phyloP scores from a whole-genome alignment of 2,113 vertebrate species.

The Strix aluco region DNA sequence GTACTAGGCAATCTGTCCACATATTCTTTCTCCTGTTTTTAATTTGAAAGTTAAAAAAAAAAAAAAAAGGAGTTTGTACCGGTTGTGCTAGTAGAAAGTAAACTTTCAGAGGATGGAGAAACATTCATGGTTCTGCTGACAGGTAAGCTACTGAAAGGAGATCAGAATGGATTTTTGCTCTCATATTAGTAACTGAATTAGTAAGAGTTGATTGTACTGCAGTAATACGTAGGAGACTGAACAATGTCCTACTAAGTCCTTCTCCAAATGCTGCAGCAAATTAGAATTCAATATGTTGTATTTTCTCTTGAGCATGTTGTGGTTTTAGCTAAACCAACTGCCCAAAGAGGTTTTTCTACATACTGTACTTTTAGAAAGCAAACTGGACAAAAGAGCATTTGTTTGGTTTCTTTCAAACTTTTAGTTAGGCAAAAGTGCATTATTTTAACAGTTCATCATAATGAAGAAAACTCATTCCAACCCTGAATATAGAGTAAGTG shows the following conservation, averaged over 20 bases:
- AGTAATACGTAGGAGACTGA: background rate
- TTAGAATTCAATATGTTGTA: background rate
- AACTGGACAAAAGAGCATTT: background rate
- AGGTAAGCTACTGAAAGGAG: background rate
- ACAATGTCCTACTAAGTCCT: background rate
- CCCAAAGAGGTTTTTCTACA: background rate
- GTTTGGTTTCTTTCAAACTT: background rate
- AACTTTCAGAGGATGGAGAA: background rate
- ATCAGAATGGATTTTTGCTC: background rate
- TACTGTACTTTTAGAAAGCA: background rate
- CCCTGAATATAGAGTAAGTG: background rate
- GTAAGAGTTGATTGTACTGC: background rate
- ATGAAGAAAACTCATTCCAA: background rate
- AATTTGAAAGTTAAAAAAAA: background rate
- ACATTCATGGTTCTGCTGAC: background rate
- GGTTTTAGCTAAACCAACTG: background rate
- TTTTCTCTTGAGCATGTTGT: background rate
- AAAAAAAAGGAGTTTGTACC: background rate
- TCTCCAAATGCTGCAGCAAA: background rate
- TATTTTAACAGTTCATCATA: background rate
- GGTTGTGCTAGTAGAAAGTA: background rate
- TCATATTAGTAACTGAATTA: background rate
- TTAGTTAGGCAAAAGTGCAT: background rate
- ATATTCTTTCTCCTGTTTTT: background rate
- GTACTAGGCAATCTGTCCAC: background rate